A percentile compares a stretch with the other conserved stretches of the same genome.
Conservation (phyloP, 2,113 vertebrate species). For the Numida meleagris region DNA sequence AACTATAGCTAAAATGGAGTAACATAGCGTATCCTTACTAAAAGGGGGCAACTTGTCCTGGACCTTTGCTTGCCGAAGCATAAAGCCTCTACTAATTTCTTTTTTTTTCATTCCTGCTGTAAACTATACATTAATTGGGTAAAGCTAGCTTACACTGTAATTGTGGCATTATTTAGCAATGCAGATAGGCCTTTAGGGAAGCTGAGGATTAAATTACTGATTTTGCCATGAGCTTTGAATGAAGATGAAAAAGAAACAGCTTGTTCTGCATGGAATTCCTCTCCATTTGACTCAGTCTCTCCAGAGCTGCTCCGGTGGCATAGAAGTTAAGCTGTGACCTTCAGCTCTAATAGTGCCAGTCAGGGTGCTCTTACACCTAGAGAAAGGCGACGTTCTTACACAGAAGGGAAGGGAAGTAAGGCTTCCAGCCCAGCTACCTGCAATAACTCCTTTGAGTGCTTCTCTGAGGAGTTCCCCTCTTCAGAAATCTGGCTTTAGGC, state of each 20-base stretch:
- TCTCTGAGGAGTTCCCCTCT: neutral
- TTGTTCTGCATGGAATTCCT: neutral
- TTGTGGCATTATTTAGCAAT: neutral
- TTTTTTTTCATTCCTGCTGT: neutral
- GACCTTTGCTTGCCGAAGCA: conserved; percentile 12
- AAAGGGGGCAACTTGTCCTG: neutral
- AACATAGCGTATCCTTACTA: neutral
- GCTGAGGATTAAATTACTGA: neutral
- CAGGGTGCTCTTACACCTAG: neutral
- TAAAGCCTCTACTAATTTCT: neutral
- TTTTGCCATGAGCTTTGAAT: neutral
- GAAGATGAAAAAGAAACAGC: neutral
- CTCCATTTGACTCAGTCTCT: neutral
- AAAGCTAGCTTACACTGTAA: neutral
- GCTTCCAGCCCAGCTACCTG: neutral
- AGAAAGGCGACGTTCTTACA: neutral
- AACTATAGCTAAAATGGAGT: neutral
- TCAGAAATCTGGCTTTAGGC: neutral
- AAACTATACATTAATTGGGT: neutral
- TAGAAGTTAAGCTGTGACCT: neutral
- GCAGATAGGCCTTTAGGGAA: neutral
- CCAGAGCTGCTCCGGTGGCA: neutral
- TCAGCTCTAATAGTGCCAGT: neutral
- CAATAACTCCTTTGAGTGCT: too few relatives aligned
- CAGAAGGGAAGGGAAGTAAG: neutral